Base-by-base conservation (phyloP, 2,113 vertebrate species). In the Pimephales promelas region DNA sequence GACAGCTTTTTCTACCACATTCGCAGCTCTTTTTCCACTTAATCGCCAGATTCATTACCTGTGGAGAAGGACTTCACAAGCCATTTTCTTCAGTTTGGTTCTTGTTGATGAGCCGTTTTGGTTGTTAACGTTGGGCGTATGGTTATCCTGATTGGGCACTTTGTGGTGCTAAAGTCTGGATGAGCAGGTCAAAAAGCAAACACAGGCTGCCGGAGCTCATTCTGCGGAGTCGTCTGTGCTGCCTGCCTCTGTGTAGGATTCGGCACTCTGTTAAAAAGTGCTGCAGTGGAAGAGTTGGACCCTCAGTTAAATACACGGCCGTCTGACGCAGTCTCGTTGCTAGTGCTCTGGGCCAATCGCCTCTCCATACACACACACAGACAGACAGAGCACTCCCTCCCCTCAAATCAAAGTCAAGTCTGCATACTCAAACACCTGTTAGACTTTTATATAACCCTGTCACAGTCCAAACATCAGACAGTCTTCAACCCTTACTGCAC, bases 31-130 rank as follows among this genome's bases (percentile, higher is more conserved):
- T 45, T 20, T 49, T 22, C 26, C 40, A 34, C n/a, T 49, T 16
- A 24, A 79, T 64, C 5, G 8, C 59, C 31, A 5, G 24, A 45
- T 40, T 64, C 68, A 85, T 95, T 96, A 97, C 95, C 95, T 97
- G 93, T 95, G 94, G 91, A 96, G 95, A 85, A 96, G 93, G 92
- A 96, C 92, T 91, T 96, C 95, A 92, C 94, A 97, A 87, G 95
- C 93, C 95, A 97, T 96, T 90, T 91, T 93, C 31, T 54, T 26
- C 3, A 26, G 18, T 40, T 72, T 52, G 66, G 64, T 59, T 72
- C 82, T 66, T 8, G 28, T 26, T 10, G 45, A 62, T 43, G 59
- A 52, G 86, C 83, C 73, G 86, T 85, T 78, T 79, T 40, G 75
- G 64, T 62, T 1, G 34, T 68, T 81, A 10, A 45, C 11, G 47